Evolutionary conservation across 1,140 invertebrate species (phyloP).

Genomic region (Apolygus lucorum): DNA sequence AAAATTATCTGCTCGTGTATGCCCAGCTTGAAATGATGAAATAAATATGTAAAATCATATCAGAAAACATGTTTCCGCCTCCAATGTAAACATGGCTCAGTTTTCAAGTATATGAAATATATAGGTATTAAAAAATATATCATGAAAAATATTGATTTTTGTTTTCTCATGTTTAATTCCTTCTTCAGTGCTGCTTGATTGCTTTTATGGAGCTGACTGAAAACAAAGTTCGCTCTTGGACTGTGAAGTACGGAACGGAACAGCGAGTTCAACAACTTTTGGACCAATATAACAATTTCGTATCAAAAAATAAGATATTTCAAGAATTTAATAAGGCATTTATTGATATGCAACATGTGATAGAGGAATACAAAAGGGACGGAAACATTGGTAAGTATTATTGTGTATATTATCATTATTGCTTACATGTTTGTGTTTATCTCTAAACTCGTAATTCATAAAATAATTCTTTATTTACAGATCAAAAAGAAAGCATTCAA

Average conservation of each 20-base stretch:
- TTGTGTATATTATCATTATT: background rate
- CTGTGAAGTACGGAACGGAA: slow-evolving; percentile 74
- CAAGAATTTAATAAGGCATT: slow-evolving; percentile 90
- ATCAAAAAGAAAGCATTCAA: slow-evolving; percentile 60
- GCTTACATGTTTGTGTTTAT: background rate
- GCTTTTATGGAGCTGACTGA: slow-evolving; percentile 83
- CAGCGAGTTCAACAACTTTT: slow-evolving; percentile 74
- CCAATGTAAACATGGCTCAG: too few relatives aligned
- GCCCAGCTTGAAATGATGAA: too few relatives aligned
- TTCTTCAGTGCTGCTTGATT: slow-evolving; percentile 73
- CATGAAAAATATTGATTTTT: background rate
- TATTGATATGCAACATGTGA: slow-evolving; percentile 81
- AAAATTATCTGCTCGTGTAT: too few relatives aligned
- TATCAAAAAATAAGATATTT: slow-evolving; percentile 83
- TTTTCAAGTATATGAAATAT: background rate
- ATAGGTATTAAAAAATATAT: slow-evolving; percentile 5
- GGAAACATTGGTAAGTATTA: slow-evolving; percentile 58
- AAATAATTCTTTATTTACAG: too few relatives aligned
- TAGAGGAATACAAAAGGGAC: slow-evolving; percentile 82
- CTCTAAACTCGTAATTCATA: slow-evolving; percentile 11
- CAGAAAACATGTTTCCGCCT: too few relatives aligned
- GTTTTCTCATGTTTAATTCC: slow-evolving; percentile 7
- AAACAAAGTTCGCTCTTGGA: slow-evolving; percentile 79
- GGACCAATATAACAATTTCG: slow-evolving; percentile 84
- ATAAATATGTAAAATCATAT: too few relatives aligned